These are phyloP conservation scores for Sinonovacula constricta DNA, from an alignment of 1,140 invertebrate genomes.

Conservation along the genomic window DNA sequence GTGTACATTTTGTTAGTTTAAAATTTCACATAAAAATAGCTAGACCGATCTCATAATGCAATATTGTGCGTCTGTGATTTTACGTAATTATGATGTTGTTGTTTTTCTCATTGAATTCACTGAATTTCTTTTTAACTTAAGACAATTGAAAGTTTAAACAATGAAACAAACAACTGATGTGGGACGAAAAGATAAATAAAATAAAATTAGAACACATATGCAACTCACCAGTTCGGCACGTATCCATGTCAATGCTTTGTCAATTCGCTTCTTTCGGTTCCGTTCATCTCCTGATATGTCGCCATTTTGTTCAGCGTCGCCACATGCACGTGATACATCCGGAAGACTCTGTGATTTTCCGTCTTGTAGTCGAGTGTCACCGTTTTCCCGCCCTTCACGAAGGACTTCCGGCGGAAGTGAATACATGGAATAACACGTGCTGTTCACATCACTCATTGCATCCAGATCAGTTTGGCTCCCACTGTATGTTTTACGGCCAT, in stretches of 20 bases:
- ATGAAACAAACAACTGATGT: neutral
- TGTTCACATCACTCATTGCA: constrained; percentile 16
- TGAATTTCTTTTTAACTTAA: neutral
- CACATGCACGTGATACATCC: constrained; percentile 6
- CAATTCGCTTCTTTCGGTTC: constrained; percentile 16
- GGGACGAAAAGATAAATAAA: neutral
- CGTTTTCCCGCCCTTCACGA: neutral
- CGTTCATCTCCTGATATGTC: neutral
- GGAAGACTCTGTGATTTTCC: constrained; percentile 5
- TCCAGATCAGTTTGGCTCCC: neutral
- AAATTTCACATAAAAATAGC: too few relatives aligned
- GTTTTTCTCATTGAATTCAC: neutral
- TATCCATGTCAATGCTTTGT: constrained; percentile 46
- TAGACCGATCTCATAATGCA: neutral
- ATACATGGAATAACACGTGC: neutral
- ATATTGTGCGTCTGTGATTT: neutral
- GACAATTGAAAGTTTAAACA: neutral
- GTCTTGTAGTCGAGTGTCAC: neutral
- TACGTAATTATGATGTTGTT: neutral
- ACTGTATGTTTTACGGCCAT: constrained; percentile 1
- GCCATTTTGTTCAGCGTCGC: neutral
- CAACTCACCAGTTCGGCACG: constrained; percentile 29
- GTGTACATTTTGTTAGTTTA: too few relatives aligned
- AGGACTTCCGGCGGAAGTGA: constrained; percentile 12
- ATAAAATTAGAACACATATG: neutral